Conservation (phyloP, 2,113 vertebrate genomes). For the Symphodus melops region DNA sequence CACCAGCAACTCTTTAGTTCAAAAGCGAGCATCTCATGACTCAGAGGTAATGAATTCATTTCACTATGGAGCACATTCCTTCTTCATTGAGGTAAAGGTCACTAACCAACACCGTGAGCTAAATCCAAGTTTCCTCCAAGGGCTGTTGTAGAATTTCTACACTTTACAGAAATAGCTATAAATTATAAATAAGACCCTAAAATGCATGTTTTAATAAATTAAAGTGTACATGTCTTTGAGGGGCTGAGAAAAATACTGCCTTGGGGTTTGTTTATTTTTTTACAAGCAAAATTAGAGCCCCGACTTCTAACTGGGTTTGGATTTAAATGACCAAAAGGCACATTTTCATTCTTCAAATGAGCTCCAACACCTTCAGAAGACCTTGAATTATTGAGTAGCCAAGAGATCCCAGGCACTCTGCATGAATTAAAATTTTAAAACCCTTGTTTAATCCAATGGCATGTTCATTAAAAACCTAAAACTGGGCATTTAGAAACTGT, state of each 20-base stretch:
- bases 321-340: conserved; percentile 54
- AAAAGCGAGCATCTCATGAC: background rate
- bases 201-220: background rate
- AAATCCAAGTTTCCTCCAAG: conserved; percentile 1
- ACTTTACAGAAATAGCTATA: conserved; percentile 14
- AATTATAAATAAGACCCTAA: conserved; percentile 22
- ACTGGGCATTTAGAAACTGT: conserved; percentile 66
- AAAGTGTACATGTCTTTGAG: background rate
- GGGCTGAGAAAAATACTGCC: background rate
- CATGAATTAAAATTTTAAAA: conserved; percentile 72
- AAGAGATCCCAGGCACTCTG: conserved; percentile 67
- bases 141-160: background rate
- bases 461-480: conserved; percentile 72
- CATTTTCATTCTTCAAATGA: conserved; percentile 65
- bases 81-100: background rate
- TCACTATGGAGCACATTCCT: conserved; percentile 4
- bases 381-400: conserved; percentile 76
- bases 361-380: conserved; percentile 70
- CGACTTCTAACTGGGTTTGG: conserved; percentile 26
- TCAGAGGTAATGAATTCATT: conserved; percentile 17
- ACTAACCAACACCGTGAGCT: background rate
- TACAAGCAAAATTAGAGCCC: conserved; percentile 13
- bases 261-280: conserved; percentile 21
- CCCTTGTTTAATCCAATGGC: conserved; percentile 73
- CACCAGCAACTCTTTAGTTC: conserved; percentile 7